Evolutionary conservation across 2,888 invertebrate genomes (phyloP).

Genomic region (Thera obeliscata): DNA sequence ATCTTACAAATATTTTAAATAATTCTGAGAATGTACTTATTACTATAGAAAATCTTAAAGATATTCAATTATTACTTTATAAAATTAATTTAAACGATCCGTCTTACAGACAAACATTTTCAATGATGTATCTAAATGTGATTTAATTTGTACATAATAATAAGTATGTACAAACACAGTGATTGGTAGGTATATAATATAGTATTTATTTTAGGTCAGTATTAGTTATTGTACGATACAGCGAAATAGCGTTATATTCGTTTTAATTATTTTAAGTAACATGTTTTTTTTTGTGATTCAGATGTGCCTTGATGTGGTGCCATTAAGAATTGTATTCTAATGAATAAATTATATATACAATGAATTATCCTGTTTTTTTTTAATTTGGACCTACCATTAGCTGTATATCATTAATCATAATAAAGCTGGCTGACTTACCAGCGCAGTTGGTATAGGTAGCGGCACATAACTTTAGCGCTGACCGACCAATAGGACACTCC

Average conservation of each 20-base stretch:
- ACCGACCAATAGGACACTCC: too few species aligned
- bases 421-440: too few species aligned
- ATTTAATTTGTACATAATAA: slow-evolving; percentile 39
- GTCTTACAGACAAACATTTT: slow-evolving; percentile 21
- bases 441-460: too few species aligned
- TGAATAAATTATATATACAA: slow-evolving; percentile 62
- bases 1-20: not conserved
- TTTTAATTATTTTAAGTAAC: slow-evolving; percentile 45
- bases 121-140: slow-evolving; percentile 25
- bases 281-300: slow-evolving; percentile 52
- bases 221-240: slow-evolving; percentile 39
- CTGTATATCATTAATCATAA: too few species aligned
- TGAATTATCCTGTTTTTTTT: not conserved
- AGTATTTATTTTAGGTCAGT: slow-evolving; percentile 52
- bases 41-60: not conserved
- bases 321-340: slow-evolving; percentile 66
- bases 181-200: slow-evolving; percentile 40
- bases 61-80: slow-evolving; percentile 6
- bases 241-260: slow-evolving; percentile 32
- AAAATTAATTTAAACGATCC: slow-evolving; percentile 19
- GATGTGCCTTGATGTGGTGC: slow-evolving; percentile 77
- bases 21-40: not conserved
- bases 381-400: too few species aligned
- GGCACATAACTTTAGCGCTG: too few species aligned
- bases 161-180: slow-evolving; percentile 42